phyloP scores from a whole-genome alignment of 1,140 invertebrate genomes.

The Archivesica marissinica region DNA sequence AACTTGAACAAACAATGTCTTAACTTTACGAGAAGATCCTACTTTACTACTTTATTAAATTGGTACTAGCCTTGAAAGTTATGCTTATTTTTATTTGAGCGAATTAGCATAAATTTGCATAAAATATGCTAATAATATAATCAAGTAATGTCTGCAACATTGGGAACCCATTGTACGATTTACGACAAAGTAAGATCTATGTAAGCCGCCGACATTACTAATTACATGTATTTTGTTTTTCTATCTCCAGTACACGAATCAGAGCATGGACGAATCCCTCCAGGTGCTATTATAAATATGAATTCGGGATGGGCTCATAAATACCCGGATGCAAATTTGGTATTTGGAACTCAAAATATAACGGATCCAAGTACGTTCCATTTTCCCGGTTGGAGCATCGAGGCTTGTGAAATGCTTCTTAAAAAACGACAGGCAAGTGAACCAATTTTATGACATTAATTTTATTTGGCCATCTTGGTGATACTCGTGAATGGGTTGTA shows the following conservation, averaged over 20 bases:
- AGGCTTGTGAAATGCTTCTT: slow-evolving; percentile 87
- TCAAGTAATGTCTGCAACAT: too few relatives aligned
- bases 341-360: slow-evolving; percentile 64
- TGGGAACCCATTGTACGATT: neutral
- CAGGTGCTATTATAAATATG: slow-evolving; percentile 84
- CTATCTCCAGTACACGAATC: slow-evolving; percentile 55
- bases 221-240: neutral
- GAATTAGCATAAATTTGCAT: too few relatives aligned
- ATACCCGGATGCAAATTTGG: slow-evolving; percentile 73
- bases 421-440: slow-evolving; percentile 85
- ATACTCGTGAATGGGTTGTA: too few relatives aligned
- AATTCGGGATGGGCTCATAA: slow-evolving; percentile 85
- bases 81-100: too few relatives aligned
- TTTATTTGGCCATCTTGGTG: too few relatives aligned
- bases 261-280: slow-evolving; percentile 82
- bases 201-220: neutral
- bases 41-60: too few relatives aligned
- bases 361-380: slow-evolving; percentile 44
- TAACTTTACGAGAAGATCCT: too few relatives aligned
- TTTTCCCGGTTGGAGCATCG: slow-evolving; percentile 85
- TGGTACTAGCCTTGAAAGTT: too few relatives aligned
- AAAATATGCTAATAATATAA: too few relatives aligned
- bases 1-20: too few relatives aligned
- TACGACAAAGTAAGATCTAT: neutral
- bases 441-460: too few relatives aligned